Base-by-base conservation (phyloP, 1,140 invertebrate genomes). In the Trypoxylus dichotomus region DNA sequence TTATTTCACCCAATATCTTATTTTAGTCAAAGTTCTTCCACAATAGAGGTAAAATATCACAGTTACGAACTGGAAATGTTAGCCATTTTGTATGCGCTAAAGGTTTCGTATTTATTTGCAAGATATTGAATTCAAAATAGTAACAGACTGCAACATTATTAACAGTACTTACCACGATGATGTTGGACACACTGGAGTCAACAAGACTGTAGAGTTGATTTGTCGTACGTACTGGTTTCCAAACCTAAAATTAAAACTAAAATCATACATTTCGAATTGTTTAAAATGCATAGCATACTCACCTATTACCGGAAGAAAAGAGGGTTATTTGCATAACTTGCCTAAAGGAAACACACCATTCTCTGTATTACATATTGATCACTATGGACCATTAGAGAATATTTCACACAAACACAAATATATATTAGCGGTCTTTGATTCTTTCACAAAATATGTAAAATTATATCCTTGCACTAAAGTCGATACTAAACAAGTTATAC, bases 191-290 rank as follows among this genome's bases (percentile, higher is more conserved):
- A n/a, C n/a, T n/a, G n/a, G n/a, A n/a, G n/a, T n/a, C 24, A 63
- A n/a, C 24, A 63, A 63, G n/a, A 63, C 58, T 63, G n/a, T n/a
- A 63, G 58, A 63, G 24, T n/a, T 63, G 6, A n/a, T 63, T 63
- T 7, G 6, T 7, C 15, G 58, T 5, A 63, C 58, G 7, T 24
- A 63, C 15, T 63, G 58, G 58, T 63, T 63, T 24, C 58, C 58
- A 63, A 24, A 63, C n/a, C 15, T 63, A n/a, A n/a, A 63, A 63
- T 3, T 7, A n/a, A 63, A 63, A n/a, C 5, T 63, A 63, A 63
- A 63, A n/a, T 7, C 7, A 7, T 63, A 63, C n/a, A 63, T 63
- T 7, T 63, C 15, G 3, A 63, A 24, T n/a, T 63, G 24, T 63
- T 6, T 63, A 24, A 63, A 63, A 63, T 63, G 58, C 15, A 63